phyloP scores from a whole-genome alignment of 1,140 invertebrate species.

The Marisa cornuarietis region DNA sequence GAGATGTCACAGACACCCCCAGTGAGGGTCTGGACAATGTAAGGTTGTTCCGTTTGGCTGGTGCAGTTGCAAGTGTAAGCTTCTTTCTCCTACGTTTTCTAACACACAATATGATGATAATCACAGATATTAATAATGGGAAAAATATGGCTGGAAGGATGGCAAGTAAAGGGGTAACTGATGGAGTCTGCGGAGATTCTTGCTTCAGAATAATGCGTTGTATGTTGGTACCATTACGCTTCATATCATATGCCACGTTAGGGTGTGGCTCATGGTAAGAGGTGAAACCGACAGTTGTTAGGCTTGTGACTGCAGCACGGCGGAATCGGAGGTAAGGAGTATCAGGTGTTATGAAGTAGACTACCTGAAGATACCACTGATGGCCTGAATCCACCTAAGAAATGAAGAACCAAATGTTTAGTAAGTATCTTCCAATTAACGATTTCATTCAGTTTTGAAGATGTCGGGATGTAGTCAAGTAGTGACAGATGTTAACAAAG shows the following conservation, averaged over 20 bases:
- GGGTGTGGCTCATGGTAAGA: slow-evolving; percentile 3
- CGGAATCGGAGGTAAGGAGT: slow-evolving; percentile 20
- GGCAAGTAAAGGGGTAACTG: slow-evolving; percentile 5
- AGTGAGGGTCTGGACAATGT: slow-evolving; percentile 18
- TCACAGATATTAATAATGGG: slow-evolving; percentile 11
- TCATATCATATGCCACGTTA: slow-evolving; percentile 5
- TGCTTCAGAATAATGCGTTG: slow-evolving; percentile 8
- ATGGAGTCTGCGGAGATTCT: neutral
- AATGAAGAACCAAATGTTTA: slow-evolving; percentile 11
- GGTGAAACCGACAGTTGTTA: neutral
- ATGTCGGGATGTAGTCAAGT: neutral
- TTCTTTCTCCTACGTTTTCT: slow-evolving; percentile 23
- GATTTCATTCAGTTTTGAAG: neutral
- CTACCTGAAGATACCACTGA: slow-evolving; percentile 67
- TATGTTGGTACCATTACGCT: slow-evolving; percentile 34
- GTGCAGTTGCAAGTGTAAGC: neutral
- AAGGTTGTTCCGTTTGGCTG: slow-evolving; percentile 27
- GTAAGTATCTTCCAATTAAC: neutral
- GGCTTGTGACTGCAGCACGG: slow-evolving; percentile 7
- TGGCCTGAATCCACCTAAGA: slow-evolving; percentile 62
- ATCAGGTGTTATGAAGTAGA: slow-evolving; percentile 62
- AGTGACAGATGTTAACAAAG: neutral
- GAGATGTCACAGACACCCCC: slow-evolving; percentile 19
- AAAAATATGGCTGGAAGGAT: slow-evolving; percentile 13
- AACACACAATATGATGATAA: slow-evolving; percentile 18